Conservation (phyloP, 2,797 vertebrate species). For the Morelia viridis region DNA sequence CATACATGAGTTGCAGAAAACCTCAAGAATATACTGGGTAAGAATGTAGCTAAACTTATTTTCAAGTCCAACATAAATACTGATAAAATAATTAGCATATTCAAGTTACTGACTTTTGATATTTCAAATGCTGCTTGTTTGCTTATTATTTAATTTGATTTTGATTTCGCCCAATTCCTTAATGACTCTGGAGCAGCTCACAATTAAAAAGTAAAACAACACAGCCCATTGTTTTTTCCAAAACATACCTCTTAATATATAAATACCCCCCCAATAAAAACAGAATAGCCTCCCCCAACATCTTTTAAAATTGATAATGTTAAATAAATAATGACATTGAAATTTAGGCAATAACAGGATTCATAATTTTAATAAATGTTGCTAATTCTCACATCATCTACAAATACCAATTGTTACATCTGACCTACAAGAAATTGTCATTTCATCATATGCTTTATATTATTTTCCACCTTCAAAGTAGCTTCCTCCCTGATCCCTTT, state of each 20-base stretch:
- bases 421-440: slow-evolving; percentile 52
- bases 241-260: background rate
- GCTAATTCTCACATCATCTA: slow-evolving; percentile 12
- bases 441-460: slow-evolving; percentile 60
- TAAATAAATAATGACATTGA: background rate
- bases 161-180: background rate
- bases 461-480: slow-evolving; percentile 69
- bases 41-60: background rate
- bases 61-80: background rate
- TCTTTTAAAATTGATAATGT: background rate
- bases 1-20: background rate
- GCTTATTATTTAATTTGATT: background rate
- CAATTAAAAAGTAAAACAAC: background rate
- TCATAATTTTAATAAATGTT: slow-evolving; percentile 59
- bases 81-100: background rate
- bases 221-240: background rate
- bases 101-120: background rate
- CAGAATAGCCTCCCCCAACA: background rate
- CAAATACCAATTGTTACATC: slow-evolving; percentile 47
- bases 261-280: background rate
- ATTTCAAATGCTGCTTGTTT: background rate
- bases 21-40: background rate
- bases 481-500: slow-evolving; percentile 61
- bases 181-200: background rate
- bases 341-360: slow-evolving; percentile 34